Percentiles rank a stretch among this genome's conserved stretches.
phyloP scores from a whole-genome alignment of 2,113 vertebrate species.

The Eptatretus burgeri region DNA sequence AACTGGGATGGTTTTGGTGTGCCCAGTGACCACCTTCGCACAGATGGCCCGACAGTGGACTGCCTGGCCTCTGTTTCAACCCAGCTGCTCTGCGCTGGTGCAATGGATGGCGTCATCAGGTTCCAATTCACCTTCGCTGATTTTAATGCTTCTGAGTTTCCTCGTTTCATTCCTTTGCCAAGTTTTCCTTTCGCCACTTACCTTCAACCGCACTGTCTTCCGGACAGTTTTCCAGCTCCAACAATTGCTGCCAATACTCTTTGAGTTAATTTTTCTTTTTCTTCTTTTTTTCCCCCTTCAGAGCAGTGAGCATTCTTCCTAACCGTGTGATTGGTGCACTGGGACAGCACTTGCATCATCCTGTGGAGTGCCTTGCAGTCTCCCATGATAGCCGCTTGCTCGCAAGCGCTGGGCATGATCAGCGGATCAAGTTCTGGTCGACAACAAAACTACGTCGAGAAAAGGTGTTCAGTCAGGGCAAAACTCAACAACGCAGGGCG shows the following conservation, averaged over 20 bases:
- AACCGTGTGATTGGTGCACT: conserved; percentile 62
- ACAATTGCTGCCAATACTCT: background rate
- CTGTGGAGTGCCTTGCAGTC: conserved; percentile 41
- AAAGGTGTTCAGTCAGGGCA: conserved; percentile 16
- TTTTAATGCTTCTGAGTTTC: too few species aligned
- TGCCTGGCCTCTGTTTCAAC: conserved; percentile 45
- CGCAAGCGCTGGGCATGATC: conserved; percentile 56
- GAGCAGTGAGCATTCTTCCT: conserved; percentile 50
- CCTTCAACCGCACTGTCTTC: too few species aligned
- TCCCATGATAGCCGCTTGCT: conserved; percentile 29
- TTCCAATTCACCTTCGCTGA: conserved; percentile 11
- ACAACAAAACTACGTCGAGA: conserved; percentile 21
- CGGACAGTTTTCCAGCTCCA: too few species aligned
- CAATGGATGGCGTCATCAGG: conserved; percentile 62
- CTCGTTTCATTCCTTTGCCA: too few species aligned
- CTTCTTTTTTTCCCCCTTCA: conserved; percentile 12
- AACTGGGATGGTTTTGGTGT: conserved; percentile 88
- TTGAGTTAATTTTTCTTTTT: background rate
- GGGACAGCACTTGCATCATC: conserved; percentile 53
- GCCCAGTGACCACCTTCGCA: conserved; percentile 55
- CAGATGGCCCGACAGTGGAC: conserved; percentile 53
- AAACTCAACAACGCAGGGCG: conserved; percentile 46
- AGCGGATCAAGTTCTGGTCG: conserved; percentile 78
- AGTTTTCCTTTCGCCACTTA: too few species aligned
- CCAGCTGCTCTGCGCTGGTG: conserved; percentile 47